Base-by-base conservation (phyloP, 1,140 invertebrate species). In the Archivesica marissinica region DNA sequence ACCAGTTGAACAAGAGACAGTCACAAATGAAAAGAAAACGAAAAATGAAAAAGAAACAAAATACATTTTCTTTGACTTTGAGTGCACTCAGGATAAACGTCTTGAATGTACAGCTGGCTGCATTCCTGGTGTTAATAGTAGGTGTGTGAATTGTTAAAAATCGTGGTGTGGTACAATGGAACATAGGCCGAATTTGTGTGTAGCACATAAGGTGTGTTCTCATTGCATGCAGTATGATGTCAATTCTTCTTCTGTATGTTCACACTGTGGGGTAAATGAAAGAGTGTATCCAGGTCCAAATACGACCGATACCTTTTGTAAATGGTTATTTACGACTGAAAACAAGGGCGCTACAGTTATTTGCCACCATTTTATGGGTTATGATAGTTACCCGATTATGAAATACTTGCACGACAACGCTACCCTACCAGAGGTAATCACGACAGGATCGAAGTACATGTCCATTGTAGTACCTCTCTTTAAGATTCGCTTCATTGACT, bases 311-410 rank as follows among this genome's bases (percentile, higher is more conserved):
- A 44, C 25, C 7, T 74, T 74, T 28, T 74, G 38, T 44, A 74
- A 74, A 44, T 44, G 33, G 68, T 35, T 74, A 44, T 74, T 74
- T 44, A 44, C 68, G 6, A 23, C 20, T 23, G 25, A 74, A 50
- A 74, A 44, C 35, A 50, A 74, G 68, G n/a, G n/a, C n/a, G n/a
- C n/a, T n/a, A 54, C 47, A 15, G 41, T 54, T 52, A 47, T 54
- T 28, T 75, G 41, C 47, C 70, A 75, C 39, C 50, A 75, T 75
- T 75, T 75, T 47, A 75, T 52, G 23, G 70, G 70, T 20, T 52
- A 75, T 75, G 47, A 75, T 30, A 75, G 70, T 54, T 75, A 75
- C n/a, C 70, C 70, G 17, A 75, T 75, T n/a, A 50, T 75, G 41
- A 50, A 54, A 75, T 75, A 7, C 33, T 75, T 75, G 38, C 35